Conservation (phyloP, 2,888 invertebrate species). For the Rhingia rostrata region DNA sequence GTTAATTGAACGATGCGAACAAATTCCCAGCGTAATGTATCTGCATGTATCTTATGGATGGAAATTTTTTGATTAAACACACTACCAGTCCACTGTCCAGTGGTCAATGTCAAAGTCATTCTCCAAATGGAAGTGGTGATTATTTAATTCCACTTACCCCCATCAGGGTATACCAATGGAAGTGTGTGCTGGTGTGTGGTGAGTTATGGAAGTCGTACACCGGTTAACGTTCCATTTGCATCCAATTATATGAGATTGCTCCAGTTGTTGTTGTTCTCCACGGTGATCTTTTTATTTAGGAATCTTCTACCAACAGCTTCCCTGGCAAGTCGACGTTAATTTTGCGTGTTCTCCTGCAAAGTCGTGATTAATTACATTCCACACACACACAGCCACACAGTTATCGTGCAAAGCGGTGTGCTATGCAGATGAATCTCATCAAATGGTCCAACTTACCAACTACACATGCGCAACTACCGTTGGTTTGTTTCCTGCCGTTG, state of each 20-base stretch:
- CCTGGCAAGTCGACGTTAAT: constrained; percentile 23
- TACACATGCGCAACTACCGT: constrained; percentile 52
- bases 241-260: constrained; percentile 50
- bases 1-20: constrained; percentile 54
- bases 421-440: constrained; percentile 60
- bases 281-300: constrained; percentile 9
- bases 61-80: constrained; percentile 39
- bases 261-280: constrained; percentile 13
- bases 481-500: constrained; percentile 40
- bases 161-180: constrained; percentile 2
- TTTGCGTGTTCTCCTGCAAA: constrained; percentile 54
- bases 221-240: constrained; percentile 57
- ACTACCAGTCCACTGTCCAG: too few relatives aligned
- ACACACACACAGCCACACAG: not conserved
- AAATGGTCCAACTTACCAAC: constrained; percentile 59
- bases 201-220: constrained; percentile 3
- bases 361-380: constrained; percentile 65
- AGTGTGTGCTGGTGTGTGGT: constrained; percentile 7
- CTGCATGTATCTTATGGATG: constrained; percentile 20
- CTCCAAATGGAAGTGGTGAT: constrained; percentile 36
- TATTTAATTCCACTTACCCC: constrained; percentile 23
- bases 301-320: not conserved
- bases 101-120: constrained; percentile 74
- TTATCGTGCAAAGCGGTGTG: not conserved
- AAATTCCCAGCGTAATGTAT: constrained; percentile 21